Evolutionary conservation across 2,797 vertebrate genomes (phyloP).

Genomic region (Platyrinchus mystaceus): DNA sequence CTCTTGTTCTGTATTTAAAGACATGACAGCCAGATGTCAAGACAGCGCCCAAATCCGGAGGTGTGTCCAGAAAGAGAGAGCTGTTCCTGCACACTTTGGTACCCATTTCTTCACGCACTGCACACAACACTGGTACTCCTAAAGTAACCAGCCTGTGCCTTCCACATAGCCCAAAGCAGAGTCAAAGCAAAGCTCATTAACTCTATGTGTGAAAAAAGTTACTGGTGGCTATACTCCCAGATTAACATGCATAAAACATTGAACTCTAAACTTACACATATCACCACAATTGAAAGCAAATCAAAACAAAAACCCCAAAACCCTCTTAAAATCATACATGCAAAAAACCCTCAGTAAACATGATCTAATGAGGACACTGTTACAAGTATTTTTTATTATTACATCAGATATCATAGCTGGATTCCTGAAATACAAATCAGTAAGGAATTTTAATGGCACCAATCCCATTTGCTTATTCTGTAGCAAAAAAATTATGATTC

Average conservation of each 20-base stretch:
- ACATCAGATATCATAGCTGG: background rate
- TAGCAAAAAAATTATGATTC: background rate
- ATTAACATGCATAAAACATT: fast-evolving
- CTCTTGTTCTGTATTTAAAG: background rate
- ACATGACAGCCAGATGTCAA: background rate
- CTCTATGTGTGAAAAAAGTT: background rate
- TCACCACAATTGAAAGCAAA: background rate
- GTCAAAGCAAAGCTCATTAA: background rate
- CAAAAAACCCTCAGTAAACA: background rate
- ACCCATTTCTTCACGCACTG: background rate
- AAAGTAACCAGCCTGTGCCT: background rate
- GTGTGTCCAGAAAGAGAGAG: background rate
- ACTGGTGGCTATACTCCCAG: background rate
- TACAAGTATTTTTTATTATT: background rate
- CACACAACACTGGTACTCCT: background rate
- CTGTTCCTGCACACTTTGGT: background rate
- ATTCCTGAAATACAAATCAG: background rate
- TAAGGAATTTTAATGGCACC: background rate
- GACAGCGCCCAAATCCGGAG: background rate
- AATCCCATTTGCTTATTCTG: background rate
- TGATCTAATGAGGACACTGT: background rate
- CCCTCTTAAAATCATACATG: background rate
- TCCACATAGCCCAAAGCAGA: background rate
- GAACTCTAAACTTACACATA: background rate
- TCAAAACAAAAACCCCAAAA: background rate